Evolutionary conservation across 2,113 vertebrate species (phyloP).

Genomic region (Leiothrix lutea): DNA sequence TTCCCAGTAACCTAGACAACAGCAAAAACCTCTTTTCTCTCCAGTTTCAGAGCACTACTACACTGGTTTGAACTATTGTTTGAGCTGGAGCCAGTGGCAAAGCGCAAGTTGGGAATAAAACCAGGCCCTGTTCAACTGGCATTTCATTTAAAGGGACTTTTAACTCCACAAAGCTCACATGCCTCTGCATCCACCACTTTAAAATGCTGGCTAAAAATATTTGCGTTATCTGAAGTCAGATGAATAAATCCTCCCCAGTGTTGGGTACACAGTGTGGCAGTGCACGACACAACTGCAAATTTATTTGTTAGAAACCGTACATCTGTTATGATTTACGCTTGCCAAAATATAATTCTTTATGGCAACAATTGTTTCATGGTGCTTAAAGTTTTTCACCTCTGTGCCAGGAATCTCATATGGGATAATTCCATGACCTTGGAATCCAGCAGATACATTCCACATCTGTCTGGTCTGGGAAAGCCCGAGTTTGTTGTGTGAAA

Average conservation of each 20-base stretch:
- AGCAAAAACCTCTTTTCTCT: slow-evolving; percentile 11
- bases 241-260: slow-evolving; percentile 3
- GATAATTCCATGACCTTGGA: slow-evolving; percentile 84
- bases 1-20: slow-evolving; percentile 55
- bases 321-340: slow-evolving; percentile 64
- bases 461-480: slow-evolving; percentile 84
- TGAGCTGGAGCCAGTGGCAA: neutral
- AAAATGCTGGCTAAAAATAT: slow-evolving; percentile 48
- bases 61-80: neutral
- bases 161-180: neutral
- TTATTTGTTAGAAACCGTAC: slow-evolving; percentile 55
- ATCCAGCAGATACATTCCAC: slow-evolving; percentile 84
- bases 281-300: slow-evolving; percentile 37
- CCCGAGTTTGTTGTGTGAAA: slow-evolving; percentile 66
- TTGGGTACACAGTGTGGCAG: slow-evolving; percentile 11
- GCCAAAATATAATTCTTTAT: slow-evolving; percentile 70
- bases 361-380: slow-evolving; percentile 67
- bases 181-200: slow-evolving; percentile 37
- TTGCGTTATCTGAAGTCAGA: slow-evolving; percentile 48
- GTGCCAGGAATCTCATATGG: slow-evolving; percentile 73
- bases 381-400: slow-evolving; percentile 65
- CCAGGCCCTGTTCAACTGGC: neutral
- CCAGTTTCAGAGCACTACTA: slow-evolving; percentile 2
- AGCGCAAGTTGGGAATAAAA: neutral
- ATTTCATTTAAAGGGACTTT: slow-evolving; percentile 21